These are phyloP conservation scores for Caenorhabditis wallacei DNA, from an alignment of 2,888 invertebrate genomes.

Conservation along the genomic window DNA sequence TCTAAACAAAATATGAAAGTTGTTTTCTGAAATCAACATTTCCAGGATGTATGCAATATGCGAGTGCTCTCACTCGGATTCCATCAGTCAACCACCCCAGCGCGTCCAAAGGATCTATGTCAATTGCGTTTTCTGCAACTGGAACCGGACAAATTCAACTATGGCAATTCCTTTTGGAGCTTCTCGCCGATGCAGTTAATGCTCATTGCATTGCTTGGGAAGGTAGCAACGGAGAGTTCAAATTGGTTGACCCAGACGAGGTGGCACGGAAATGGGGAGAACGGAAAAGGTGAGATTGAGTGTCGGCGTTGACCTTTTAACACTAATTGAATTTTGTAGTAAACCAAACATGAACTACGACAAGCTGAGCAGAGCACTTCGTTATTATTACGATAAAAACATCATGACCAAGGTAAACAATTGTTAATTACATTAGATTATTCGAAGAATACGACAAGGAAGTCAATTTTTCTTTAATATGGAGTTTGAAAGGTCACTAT, in stretches of 20 bases:
- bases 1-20: conserved; percentile 29
- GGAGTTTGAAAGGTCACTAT: too few relatives aligned
- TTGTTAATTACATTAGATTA: not conserved
- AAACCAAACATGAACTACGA: conserved; percentile 99
- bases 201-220: conserved; percentile 90
- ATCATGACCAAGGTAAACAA: conserved; percentile 91
- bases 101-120: conserved; percentile 39
- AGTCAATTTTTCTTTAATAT: too few relatives aligned
- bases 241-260: conserved; percentile 95
- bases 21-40: conserved; percentile 41
- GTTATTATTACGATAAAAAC: conserved; percentile 98
- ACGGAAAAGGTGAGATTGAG: conserved; percentile 89
- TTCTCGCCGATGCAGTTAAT: conserved; percentile 89
- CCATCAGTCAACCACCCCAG: conserved; percentile 63
- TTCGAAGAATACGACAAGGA: too few relatives aligned
- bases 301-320: conserved; percentile 24
- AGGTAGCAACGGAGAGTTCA: conserved; percentile 95
- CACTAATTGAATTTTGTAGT: conserved; percentile 71
- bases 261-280: conserved; percentile 94
- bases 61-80: conserved; percentile 71
- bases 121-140: conserved; percentile 36
- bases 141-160: conserved; percentile 91
- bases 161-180: conserved; percentile 98
- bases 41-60: conserved; percentile 76
- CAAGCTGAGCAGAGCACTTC: conserved; percentile 92